phyloP scores from a whole-genome alignment of 1,140 invertebrate species.

The Eulimnadia texana region DNA sequence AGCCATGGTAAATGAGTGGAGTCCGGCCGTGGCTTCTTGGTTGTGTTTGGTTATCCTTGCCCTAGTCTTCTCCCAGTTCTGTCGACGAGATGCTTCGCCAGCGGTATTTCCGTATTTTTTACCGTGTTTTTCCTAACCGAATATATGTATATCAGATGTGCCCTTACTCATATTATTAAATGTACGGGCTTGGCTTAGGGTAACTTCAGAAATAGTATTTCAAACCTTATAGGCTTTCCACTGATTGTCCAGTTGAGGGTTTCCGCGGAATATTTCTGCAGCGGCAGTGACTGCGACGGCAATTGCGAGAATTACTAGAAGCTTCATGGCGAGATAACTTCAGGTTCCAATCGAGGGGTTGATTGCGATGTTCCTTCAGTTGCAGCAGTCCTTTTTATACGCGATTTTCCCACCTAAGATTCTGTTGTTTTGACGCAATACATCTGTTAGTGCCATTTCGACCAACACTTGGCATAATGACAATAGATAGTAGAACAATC shows the following conservation, averaged over 20 bases:
- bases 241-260: too few relatives aligned
- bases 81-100: conserved; percentile 9
- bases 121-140: conserved; percentile 25
- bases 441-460: too few relatives aligned
- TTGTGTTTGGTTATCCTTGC: conserved; percentile 4
- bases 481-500: too few relatives aligned
- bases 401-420: too few relatives aligned
- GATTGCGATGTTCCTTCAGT: too few relatives aligned
- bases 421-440: too few relatives aligned
- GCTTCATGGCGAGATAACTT: background rate
- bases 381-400: too few relatives aligned
- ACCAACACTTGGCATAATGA: too few relatives aligned
- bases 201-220: too few relatives aligned
- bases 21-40: background rate
- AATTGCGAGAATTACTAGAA: background rate
- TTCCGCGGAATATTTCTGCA: background rate
- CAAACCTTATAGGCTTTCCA: too few relatives aligned
- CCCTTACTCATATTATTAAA: background rate
- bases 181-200: too few relatives aligned
- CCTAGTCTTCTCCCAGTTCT: conserved; percentile 3
- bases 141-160: background rate
- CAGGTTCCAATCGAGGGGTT: too few relatives aligned
- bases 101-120: conserved; percentile 2
- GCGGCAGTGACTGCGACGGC: background rate
- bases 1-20: background rate